These are phyloP conservation scores for Pantherophis vulpinus DNA, from an alignment of 2,797 vertebrate species.

Conservation along the genomic window DNA sequence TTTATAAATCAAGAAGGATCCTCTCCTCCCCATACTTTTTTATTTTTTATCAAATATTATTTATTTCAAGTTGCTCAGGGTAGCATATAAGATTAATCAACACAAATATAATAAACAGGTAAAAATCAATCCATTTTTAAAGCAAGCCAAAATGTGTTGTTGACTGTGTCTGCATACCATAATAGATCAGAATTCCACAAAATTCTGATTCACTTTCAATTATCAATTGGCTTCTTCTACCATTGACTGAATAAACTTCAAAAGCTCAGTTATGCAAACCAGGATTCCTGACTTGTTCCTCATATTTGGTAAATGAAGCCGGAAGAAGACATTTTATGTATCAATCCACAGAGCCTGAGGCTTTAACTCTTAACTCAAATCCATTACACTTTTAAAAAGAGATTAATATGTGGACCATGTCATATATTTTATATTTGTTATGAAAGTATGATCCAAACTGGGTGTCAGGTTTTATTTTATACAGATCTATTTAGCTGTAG, in stretches of 20 bases:
- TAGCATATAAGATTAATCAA: neutral
- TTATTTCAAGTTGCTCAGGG: neutral
- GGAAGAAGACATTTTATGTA: neutral
- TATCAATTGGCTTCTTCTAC: neutral
- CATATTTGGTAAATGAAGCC: neutral
- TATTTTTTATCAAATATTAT: neutral
- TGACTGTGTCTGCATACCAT: neutral
- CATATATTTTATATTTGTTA: neutral
- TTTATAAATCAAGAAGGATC: neutral
- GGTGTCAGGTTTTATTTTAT: neutral
- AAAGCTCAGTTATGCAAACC: neutral
- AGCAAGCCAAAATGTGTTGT: neutral
- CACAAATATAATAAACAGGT: neutral
- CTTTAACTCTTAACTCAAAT: neutral
- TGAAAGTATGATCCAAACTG: neutral
- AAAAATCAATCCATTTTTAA: neutral
- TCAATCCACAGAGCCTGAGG: neutral
- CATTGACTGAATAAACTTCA: neutral
- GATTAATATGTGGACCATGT: neutral
- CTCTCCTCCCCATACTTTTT: neutral
- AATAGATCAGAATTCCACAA: neutral
- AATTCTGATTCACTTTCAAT: neutral
- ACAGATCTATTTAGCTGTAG: neutral
- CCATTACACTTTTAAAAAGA: neutral
- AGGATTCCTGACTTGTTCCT: neutral